Base-by-base conservation (phyloP, 1,140 invertebrate genomes). In the Solen grandis region DNA sequence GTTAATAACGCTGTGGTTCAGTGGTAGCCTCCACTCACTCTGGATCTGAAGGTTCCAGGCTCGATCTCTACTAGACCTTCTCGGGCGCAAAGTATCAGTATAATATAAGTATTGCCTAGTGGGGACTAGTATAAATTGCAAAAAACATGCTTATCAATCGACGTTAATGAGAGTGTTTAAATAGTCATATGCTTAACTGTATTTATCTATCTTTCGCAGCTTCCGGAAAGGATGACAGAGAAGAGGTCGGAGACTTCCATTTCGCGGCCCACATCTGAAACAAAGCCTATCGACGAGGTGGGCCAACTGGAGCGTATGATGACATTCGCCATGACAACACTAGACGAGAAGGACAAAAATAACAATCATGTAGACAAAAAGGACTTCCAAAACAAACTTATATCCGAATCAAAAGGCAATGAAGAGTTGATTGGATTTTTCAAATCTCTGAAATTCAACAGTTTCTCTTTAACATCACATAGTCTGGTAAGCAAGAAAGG, bases 271-370 rank as follows among this genome's bases (percentile, higher is more conserved):
- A n/a, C n/a, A n/a, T n/a, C n/a, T n/a, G n/a, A n/a, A n/a, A n/a
- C 41, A 46, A 46, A 19, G 19, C 8, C 19, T 46, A 19, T 46
- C 8, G 70, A 60, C 2, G 57, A 73, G 1, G 25, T 59, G 14
- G 36, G 46, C 0, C 52, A 57, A 33, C 25, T 73, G 29, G 54
- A 60, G 22, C 55, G 70, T 60, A 57, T 73, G 55, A 22, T 46
- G 16, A 73, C 70, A 4, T 60, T 73, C 31, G 70, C 46, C 16
- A 3, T 60, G 1, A 29, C 33, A 2, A 62, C n/a, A 2, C 10
- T 41, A 25, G 70, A 73, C 5, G 25, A 29, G 8, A 60, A 60
- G 19, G 55, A 73, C 29, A 38, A 35, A 35, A 55, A 55, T 22
- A 55, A 55, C 29, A 35, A 57, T 16, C 35, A 46, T 14, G 31